These are phyloP conservation scores for Cosmia pyralina DNA, from an alignment of 2,888 invertebrate species.

Conservation along the genomic window DNA sequence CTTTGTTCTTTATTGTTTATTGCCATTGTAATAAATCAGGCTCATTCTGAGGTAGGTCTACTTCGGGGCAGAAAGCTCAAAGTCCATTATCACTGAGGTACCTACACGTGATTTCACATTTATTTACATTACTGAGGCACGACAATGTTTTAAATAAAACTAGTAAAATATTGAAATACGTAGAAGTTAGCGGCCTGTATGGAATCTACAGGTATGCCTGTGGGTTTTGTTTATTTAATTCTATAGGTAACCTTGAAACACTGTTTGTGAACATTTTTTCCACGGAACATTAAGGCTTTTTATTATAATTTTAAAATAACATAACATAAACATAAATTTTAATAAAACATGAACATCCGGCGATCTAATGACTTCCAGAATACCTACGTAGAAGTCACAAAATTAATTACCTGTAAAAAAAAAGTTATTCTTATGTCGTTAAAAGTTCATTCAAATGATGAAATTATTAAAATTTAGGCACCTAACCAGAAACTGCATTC, in stretches of 20 bases:
- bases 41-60: too few relatives aligned
- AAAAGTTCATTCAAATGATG: conserved; percentile 7
- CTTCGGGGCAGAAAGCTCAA: background rate
- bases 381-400: background rate
- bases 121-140: too few relatives aligned
- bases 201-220: background rate
- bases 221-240: conserved; percentile 17
- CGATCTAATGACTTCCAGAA: background rate
- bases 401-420: background rate
- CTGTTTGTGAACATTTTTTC: background rate
- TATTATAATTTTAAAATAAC: background rate
- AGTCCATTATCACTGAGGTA: background rate
- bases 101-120: background rate
- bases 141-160: background rate
- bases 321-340: background rate
- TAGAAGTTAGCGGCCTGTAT: background rate
- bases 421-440: background rate
- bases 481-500: background rate
- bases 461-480: conserved; percentile 7
- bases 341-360: background rate
- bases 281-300: background rate
- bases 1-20: conserved; percentile 10
- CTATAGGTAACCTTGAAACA: conserved; percentile 2
- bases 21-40: conserved; percentile 1
- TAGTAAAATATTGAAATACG: background rate